phyloP scores from a whole-genome alignment of 1,140 invertebrate species.

The Brachionus plicatilis region DNA sequence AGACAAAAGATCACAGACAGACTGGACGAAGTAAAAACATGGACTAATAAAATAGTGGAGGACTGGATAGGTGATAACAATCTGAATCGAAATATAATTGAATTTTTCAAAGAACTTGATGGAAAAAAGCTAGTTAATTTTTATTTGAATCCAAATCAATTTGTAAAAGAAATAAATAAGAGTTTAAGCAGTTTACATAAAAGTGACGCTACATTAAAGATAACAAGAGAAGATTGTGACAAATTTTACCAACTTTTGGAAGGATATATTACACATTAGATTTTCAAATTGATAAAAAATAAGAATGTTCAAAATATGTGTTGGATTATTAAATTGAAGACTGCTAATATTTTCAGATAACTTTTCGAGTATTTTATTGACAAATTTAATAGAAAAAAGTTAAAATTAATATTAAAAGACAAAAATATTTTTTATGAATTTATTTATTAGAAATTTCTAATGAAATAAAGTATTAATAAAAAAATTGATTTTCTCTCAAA shows the following conservation, averaged over 20 bases:
- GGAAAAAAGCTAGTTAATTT: neutral
- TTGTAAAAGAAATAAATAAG: neutral
- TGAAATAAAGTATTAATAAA: no score
- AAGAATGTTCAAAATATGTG: neutral
- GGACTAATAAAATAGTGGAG: neutral
- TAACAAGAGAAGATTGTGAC: neutral
- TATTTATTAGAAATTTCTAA: no score
- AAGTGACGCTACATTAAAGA: neutral
- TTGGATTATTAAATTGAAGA: no score
- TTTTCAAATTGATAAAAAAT: neutral
- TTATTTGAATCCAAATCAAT: neutral
- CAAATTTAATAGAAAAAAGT: no score
- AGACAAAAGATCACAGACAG: neutral
- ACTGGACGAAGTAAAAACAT: neutral
- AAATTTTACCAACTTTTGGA: neutral
- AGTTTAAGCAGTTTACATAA: neutral
- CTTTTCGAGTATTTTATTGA: no score
- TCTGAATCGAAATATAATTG: neutral
- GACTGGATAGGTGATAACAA: neutral
- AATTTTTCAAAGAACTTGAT: neutral
- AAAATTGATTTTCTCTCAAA: no score
- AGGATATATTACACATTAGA: neutral
- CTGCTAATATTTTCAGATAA: no score
- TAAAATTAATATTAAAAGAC: no score
- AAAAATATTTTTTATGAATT: no score